A percentile compares a stretch with the other conserved stretches of the same genome.
These are phyloP conservation scores for Muscicapa adusta DNA, from an alignment of 2,113 vertebrate genomes.

Conservation along the genomic window DNA sequence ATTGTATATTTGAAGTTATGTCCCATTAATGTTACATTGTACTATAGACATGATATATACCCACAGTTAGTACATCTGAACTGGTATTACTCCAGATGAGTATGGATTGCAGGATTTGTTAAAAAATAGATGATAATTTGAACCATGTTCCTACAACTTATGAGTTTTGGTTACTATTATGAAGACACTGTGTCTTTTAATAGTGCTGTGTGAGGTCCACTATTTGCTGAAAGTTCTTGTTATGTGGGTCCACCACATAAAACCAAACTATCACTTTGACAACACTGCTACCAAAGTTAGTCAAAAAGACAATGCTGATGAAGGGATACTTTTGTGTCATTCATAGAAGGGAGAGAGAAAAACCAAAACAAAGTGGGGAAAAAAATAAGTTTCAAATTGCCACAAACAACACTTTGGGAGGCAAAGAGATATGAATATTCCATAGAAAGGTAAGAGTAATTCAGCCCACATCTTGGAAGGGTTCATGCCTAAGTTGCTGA, in stretches of 20 bases:
- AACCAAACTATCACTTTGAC: background rate
- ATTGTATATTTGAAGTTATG: background rate
- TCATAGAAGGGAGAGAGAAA: background rate
- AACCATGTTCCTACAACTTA: background rate
- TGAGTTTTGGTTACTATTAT: background rate
- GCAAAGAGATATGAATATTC: background rate
- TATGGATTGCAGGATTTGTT: background rate
- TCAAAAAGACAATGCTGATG: background rate
- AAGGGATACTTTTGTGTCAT: background rate
- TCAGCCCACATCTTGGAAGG: background rate
- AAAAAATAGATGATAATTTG: background rate
- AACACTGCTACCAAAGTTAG: background rate
- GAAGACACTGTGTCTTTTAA: background rate
- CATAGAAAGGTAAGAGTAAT: background rate
- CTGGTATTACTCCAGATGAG: background rate
- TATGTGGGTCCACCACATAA: background rate
- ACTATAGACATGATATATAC: background rate
- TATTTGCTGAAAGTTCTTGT: background rate
- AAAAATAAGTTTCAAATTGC: background rate
- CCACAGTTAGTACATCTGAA: background rate
- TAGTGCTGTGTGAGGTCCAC: background rate
- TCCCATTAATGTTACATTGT: background rate
- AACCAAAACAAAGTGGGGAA: background rate
- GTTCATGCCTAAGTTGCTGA: background rate
- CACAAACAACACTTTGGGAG: background rate